These are phyloP conservation scores for Centropristis striata DNA, from an alignment of 2,113 vertebrate genomes.

Conservation along the genomic window DNA sequence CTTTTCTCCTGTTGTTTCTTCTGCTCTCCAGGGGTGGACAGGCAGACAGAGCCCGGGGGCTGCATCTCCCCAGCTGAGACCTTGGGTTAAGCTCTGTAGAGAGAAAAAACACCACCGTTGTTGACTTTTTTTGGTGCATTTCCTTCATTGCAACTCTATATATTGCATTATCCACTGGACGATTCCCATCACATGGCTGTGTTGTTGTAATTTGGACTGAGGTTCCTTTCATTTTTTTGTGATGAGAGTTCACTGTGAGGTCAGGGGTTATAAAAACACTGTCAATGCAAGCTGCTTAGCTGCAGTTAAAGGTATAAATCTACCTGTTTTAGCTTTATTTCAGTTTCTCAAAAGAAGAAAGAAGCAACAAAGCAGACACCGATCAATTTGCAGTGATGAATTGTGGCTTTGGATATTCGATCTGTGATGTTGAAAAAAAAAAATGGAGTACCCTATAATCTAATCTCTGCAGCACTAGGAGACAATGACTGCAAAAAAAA, in stretches of 20 bases:
- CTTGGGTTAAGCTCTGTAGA: conserved; percentile 71
- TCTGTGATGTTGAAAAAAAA: conserved; percentile 9
- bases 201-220: conserved; percentile 53
- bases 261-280: conserved; percentile 66
- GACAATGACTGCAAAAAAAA: conserved; percentile 29
- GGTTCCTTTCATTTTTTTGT: conserved; percentile 45
- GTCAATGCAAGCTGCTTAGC: conserved; percentile 11
- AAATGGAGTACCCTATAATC: background rate
- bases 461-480: conserved; percentile 2
- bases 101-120: conserved; percentile 72
- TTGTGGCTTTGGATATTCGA: conserved; percentile 28
- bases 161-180: conserved; percentile 51
- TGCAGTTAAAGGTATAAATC: conserved; percentile 19
- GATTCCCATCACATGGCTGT: conserved; percentile 60
- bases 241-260: conserved; percentile 52
- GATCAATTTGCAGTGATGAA: conserved; percentile 33
- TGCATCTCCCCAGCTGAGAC: conserved; percentile 72
- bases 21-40: conserved; percentile 70
- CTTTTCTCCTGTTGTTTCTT: conserved; percentile 75
- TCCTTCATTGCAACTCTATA: conserved; percentile 58
- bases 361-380: conserved; percentile 15
- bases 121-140: conserved; percentile 68
- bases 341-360: conserved; percentile 13
- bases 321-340: background rate
- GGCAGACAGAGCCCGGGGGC: conserved; percentile 74